Evolutionary conservation across 2,888 invertebrate genomes (phyloP).

Genomic region (Philaethria dido): DNA sequence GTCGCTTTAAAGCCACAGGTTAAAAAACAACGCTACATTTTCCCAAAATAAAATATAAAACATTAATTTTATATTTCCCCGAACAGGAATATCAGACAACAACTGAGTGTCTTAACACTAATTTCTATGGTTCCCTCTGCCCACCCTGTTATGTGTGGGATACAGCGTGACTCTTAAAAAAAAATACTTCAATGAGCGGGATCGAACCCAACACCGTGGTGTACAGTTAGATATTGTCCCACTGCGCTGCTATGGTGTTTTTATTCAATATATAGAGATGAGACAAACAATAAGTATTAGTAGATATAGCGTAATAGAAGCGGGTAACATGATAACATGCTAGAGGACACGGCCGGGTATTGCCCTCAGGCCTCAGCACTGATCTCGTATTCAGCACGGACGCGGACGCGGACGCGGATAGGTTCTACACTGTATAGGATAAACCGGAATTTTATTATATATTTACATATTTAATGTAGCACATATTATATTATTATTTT

Average conservation of each 20-base stretch:
- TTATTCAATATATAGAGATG: neutral
- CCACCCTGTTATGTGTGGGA: too few species aligned
- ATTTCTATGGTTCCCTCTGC: too few species aligned
- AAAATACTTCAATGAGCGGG: neutral
- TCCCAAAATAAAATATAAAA: too few species aligned
- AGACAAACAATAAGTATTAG: neutral
- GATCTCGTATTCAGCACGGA: constrained; percentile 32
- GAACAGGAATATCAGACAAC: too few species aligned
- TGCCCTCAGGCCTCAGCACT: constrained; percentile 40
- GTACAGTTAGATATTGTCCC: neutral
- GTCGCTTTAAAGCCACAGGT: too few species aligned
- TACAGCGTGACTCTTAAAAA: too few species aligned
- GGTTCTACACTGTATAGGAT: constrained; percentile 8
- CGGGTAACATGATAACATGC: constrained; percentile 28
- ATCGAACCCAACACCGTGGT: neutral
- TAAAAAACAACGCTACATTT: too few species aligned
- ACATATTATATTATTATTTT: too few species aligned
- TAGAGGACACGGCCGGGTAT: constrained; percentile 37
- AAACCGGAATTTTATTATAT: constrained; percentile 10
- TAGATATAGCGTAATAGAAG: constrained; percentile 19
- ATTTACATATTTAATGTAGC: neutral
- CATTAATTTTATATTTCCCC: too few species aligned
- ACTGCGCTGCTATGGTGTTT: neutral
- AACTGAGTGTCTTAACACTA: too few species aligned
- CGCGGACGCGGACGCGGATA: constrained; percentile 20